phyloP scores from a whole-genome alignment of 1,140 invertebrate genomes.

The Dendroctonus ponderosae region DNA sequence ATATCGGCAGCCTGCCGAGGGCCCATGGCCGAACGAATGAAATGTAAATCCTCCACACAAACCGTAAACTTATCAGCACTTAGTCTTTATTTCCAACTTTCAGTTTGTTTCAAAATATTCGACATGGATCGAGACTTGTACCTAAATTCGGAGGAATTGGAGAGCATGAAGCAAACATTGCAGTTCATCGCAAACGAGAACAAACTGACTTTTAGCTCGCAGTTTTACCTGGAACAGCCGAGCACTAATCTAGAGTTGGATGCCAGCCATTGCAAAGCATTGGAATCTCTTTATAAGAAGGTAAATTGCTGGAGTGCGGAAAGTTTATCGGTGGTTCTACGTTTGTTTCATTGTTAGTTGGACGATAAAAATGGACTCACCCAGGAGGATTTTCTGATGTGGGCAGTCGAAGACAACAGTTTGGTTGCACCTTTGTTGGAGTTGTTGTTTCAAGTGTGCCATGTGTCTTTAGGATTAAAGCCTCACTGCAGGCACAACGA shows the following conservation, averaged over 20 bases:
- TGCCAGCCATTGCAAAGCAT: slow-evolving; percentile 28
- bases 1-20: slow-evolving; percentile 85
- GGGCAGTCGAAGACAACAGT: slow-evolving; percentile 67
- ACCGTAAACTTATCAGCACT: slow-evolving; percentile 3
- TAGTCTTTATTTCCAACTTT: slow-evolving; percentile 39
- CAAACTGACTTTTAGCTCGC: slow-evolving; percentile 38
- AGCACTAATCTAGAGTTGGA: slow-evolving; percentile 11
- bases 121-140: slow-evolving; percentile 77
- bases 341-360: slow-evolving; percentile 25
- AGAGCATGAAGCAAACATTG: slow-evolving; percentile 74
- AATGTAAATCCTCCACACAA: slow-evolving; percentile 63
- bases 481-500: slow-evolving; percentile 79
- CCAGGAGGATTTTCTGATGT: slow-evolving; percentile 81
- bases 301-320: slow-evolving; percentile 2
- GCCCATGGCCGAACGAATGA: slow-evolving; percentile 79
- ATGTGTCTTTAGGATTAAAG: slow-evolving; percentile 80
- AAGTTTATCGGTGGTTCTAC: neutral
- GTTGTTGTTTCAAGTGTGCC: slow-evolving; percentile 81
- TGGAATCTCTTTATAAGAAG: slow-evolving; percentile 50
- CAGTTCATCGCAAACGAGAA: slow-evolving; percentile 70
- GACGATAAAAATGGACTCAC: slow-evolving; percentile 52
- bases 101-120: slow-evolving; percentile 91
- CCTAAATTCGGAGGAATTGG: slow-evolving; percentile 66
- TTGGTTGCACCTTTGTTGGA: slow-evolving; percentile 72
- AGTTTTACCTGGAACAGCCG: slow-evolving; percentile 27